Evolutionary conservation across 1,140 invertebrate species (phyloP), one percentile per base, ranked within the genome.

Genomic region (Triops cancriformis): DNA sequence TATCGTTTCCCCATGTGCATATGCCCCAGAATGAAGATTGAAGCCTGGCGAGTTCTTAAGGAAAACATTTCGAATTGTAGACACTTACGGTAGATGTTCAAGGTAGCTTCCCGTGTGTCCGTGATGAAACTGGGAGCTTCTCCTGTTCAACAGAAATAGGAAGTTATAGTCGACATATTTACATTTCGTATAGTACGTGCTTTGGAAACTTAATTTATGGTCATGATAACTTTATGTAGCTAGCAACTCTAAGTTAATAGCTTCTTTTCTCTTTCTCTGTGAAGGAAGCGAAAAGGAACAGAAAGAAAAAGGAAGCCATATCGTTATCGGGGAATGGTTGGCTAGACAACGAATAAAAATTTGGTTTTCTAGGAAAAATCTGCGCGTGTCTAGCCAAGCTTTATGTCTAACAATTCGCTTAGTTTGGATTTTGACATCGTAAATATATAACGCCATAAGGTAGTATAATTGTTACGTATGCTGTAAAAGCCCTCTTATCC

Each of bases 81-180:
- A 18, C 14, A 64, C 51, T 73, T 73, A 78, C 77, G 72, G 73
- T 74, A 27, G 10, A 78, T 73, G 41, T 74, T 23, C 11, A 78
- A 43, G 37, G 37, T 26, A 7, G 77, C 77, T 45, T 78, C 77
- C 27, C 73, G n/a, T 1, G 37, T 73, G 72, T 73, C 78, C 26
- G 74, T 72, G 11, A 87, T 86, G 83, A 93, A 93, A 75, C 88
- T 89, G 23, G 91, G 91, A 26, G 87, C 89, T 84, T 94, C 92
- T 0, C 90, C 91, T 76, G 90, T 64, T 4, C 51, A 64, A 64
- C 51, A 23, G 23, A 64, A 9, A 64, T 64, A 64, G 51, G n/a
- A 37, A 37, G 51, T 64, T 64, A 18, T n/a, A n/a, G 23, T n/a
- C 6, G 51, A 64, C 51, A 64, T n/a, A 23, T 64, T 23, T 18